These are phyloP conservation scores for Alethe diademata DNA, from an alignment of 2,113 vertebrate species.

Conservation along the genomic window DNA sequence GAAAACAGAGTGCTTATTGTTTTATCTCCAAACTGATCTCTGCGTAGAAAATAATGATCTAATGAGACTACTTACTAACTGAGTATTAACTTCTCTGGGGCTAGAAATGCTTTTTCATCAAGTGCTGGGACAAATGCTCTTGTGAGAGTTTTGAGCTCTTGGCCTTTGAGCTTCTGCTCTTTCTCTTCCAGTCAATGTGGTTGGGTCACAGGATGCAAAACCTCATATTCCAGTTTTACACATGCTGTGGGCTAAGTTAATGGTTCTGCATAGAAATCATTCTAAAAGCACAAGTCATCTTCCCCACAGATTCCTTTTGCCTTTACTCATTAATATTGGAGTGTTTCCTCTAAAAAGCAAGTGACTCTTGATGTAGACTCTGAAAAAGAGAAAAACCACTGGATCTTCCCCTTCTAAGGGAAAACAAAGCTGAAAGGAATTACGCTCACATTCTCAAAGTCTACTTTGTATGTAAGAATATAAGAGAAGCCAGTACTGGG, in stretches of 20 bases:
- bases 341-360: neutral
- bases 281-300: neutral
- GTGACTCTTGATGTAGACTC: neutral
- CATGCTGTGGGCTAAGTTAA: neutral
- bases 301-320: neutral
- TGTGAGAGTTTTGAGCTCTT: neutral
- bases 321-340: neutral
- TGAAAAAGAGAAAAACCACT: neutral
- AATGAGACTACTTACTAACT: neutral
- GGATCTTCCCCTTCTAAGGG: neutral
- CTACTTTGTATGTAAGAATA: neutral
- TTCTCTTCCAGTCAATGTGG: neutral
- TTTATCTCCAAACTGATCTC: conserved; percentile 14
- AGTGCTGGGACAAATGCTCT: neutral
- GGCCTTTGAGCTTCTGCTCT: neutral
- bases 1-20: neutral
- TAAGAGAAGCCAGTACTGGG: neutral
- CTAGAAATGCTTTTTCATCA: neutral
- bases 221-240: neutral
- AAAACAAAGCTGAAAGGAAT: neutral
- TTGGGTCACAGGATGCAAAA: neutral
- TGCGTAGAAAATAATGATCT: neutral
- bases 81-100: neutral
- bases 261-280: neutral
- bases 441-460: neutral